Conservation (phyloP, 2,113 vertebrate species). For the Gymnocephalus cernua region DNA sequence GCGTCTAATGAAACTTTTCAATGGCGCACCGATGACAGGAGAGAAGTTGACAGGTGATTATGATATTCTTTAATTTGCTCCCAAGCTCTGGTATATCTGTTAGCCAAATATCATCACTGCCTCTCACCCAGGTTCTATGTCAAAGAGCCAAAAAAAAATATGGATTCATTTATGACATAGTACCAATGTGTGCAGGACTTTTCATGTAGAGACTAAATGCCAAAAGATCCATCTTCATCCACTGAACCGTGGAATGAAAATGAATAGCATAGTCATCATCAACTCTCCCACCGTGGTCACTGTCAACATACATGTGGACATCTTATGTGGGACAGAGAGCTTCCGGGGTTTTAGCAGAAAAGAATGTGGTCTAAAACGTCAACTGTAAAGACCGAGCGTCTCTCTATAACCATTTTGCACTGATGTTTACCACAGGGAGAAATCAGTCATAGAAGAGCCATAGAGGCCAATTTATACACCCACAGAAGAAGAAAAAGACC, state of each 20-base stretch:
- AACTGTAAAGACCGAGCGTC: not conserved
- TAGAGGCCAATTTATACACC: slow-evolving; percentile 4
- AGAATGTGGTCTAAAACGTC: not conserved
- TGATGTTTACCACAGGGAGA: not conserved
- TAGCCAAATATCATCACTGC: slow-evolving; percentile 63
- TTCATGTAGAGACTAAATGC: not conserved
- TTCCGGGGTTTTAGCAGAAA: too few species aligned
- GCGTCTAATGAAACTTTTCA: slow-evolving; percentile 67
- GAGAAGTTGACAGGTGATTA: slow-evolving; percentile 73
- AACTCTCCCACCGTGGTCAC: not conserved
- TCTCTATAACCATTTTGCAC: not conserved
- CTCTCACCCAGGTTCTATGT: slow-evolving; percentile 8
- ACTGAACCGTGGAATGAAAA: not conserved
- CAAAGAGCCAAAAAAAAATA: not conserved
- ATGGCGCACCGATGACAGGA: slow-evolving; percentile 23
- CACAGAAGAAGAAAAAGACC: not conserved
- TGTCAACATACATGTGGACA: too few species aligned
- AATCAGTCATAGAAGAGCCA: not conserved
- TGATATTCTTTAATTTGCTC: slow-evolving; percentile 75
- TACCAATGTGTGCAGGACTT: not conserved
- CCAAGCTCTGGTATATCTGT: slow-evolving; percentile 43
- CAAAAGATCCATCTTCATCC: not conserved
- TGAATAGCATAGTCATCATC: not conserved
- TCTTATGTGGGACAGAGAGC: not conserved
- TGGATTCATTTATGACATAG: not conserved